Base-by-base conservation (phyloP, 2,113 vertebrate species). In the Galemys pyrenaicus region DNA sequence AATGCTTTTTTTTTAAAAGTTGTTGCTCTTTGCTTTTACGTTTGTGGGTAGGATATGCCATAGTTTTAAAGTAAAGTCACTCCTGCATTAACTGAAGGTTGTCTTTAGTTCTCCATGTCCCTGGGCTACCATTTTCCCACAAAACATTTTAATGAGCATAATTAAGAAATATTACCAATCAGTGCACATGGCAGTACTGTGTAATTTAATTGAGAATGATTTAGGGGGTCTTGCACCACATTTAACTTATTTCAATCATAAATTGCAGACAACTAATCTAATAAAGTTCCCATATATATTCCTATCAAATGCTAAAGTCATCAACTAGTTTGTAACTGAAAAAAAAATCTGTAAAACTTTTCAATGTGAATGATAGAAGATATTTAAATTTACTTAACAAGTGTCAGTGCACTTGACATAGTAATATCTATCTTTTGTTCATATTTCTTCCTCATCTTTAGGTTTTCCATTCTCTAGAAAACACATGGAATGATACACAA, bases 161-260 rank as follows among this genome's bases (percentile, higher is more conserved):
- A 96, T 98, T 97, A 98, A 96, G 93, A 95, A 93, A 96, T 97
- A 95, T 89, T 92, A 86, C 86, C 68, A 92, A 91, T 96, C 84
- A 95, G 39, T 56, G 67, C 41, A 88, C 94, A 95, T 83, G 91
- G 82, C 60, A 37, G 58, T 17, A 19, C 77, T 83, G 32, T 91
- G 49, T 93, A 95, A 97, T 96, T 97, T 97, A 97, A 91, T 93
- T 65, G 93, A 73, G 41, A 91, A 71, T 96, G 95, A 98, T 98
- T 97, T 97, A 98, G 94, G 82, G 97, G 60, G 74, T 75, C 91
- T 78, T n/a, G 3, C 80, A 95, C 58, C 79, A 95, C 81, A 94
- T 58, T 78, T 89, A 30, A 82, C 60, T 32, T 96, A 93, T 97
- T 97, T 89, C 62, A 80, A 77, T 94, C 60, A 89, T 96, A 97